Percentiles rank a stretch among this genome's conserved stretches.
Evolutionary conservation across 2,888 invertebrate genomes (phyloP).

Genomic region (Silvanus unidentatus): DNA sequence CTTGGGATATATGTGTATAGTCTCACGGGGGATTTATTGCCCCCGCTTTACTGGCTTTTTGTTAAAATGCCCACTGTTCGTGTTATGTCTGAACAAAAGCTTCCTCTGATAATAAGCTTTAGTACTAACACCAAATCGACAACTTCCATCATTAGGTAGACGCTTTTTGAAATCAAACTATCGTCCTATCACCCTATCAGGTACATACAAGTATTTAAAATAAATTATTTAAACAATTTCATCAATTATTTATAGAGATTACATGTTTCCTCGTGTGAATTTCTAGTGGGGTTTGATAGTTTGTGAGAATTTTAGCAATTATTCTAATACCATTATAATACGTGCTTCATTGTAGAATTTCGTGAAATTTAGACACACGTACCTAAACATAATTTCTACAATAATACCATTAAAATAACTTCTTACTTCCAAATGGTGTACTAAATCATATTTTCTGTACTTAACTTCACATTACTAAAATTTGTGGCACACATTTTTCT

Average conservation of each 20-base stretch:
- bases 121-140: conserved; percentile 20
- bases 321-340: conserved; percentile 10
- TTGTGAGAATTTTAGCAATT: conserved; percentile 15
- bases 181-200: too few species aligned
- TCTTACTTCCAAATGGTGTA: conserved; percentile 10
- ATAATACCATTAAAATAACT: conserved; percentile 15
- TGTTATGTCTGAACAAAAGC: conserved; percentile 32
- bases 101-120: conserved; percentile 22
- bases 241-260: too few species aligned
- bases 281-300: conserved; percentile 22
- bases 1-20: conserved; percentile 37
- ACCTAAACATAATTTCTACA: conserved; percentile 13
- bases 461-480: too few species aligned
- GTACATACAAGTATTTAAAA: too few species aligned
- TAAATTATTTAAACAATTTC: too few species aligned
- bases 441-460: conserved; percentile 11
- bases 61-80: conserved; percentile 35
- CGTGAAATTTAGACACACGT: not conserved
- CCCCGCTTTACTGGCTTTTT: conserved; percentile 35
- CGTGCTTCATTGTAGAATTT: conserved; percentile 1
- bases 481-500: too few species aligned
- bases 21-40: conserved; percentile 35
- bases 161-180: too few species aligned
- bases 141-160: not conserved
- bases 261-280: too few species aligned